phyloP scores from a whole-genome alignment of 2,797 vertebrate genomes.

The Helicolenus hilgendorfi region DNA sequence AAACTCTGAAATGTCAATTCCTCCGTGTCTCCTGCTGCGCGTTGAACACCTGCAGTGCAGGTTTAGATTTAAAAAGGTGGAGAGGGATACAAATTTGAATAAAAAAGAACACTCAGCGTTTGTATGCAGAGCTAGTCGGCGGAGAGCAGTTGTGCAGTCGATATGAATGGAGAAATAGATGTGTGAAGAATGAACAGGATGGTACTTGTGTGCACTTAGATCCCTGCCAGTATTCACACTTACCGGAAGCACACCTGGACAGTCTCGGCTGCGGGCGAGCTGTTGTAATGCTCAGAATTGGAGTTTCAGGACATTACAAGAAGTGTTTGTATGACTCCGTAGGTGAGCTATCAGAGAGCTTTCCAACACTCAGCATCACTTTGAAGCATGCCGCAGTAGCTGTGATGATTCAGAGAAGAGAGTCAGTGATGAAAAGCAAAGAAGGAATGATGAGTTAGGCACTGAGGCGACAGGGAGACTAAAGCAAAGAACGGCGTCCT shows the following conservation, averaged over 20 bases:
- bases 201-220: background rate
- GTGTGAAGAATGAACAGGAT: slow-evolving; percentile 20
- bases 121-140: background rate
- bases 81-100: background rate
- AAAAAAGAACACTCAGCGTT: background rate
- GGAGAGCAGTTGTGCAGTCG: background rate
- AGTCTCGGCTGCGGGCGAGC: background rate
- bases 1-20: slow-evolving; percentile 6
- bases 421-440: background rate
- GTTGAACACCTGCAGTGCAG: background rate
- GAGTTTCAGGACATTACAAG: background rate
- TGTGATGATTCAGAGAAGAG: background rate
- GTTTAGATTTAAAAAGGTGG: slow-evolving; percentile 11
- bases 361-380: background rate
- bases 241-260: background rate
- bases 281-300: background rate
- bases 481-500: slow-evolving; percentile 62
- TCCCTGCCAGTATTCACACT: background rate
- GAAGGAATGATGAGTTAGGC: slow-evolving; percentile 25
- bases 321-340: background rate
- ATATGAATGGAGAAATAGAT: background rate
- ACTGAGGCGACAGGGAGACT: slow-evolving; percentile 6
- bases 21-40: background rate
- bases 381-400: background rate
- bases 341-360: background rate